Conservation (phyloP, 2,797 vertebrate genomes). For the Allochrocebus solatus region DNA sequence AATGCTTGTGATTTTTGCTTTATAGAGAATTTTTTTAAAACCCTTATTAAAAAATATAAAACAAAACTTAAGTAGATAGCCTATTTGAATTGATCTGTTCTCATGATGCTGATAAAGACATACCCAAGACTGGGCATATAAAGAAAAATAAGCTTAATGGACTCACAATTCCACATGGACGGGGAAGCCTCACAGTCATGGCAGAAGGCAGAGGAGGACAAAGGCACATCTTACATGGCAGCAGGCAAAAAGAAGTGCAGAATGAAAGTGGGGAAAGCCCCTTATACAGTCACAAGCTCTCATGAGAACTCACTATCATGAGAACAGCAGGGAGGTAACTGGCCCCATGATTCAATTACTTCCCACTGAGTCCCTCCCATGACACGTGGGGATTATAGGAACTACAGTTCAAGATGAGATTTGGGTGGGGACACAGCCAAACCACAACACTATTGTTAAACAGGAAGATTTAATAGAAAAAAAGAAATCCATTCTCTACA, state of each 20-base stretch:
- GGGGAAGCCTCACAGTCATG: not conserved
- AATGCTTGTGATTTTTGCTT: too few species aligned
- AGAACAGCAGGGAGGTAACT: not conserved
- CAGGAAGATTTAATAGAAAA: not conserved
- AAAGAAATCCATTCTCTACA: conserved; percentile 8
- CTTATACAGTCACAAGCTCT: not conserved
- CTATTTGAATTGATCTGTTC: not conserved
- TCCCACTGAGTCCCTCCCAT: not conserved
- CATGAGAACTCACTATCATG: not conserved
- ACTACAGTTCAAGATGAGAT: not conserved
- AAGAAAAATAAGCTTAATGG: not conserved
- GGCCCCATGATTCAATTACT: not conserved
- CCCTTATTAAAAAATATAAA: not conserved
- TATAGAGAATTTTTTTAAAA: not conserved
- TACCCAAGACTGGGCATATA: not conserved
- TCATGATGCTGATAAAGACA: not conserved
- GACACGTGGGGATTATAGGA: not conserved
- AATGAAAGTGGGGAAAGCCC: not conserved
- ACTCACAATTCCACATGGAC: not conserved
- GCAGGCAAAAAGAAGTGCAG: not conserved
- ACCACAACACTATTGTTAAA: not conserved
- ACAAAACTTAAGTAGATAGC: not conserved
- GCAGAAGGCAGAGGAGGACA: not conserved
- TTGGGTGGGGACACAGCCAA: too few species aligned
- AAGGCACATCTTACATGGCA: not conserved